Evolutionary conservation across 2,113 vertebrate genomes (phyloP).

Genomic region (Arothron firmamentum): DNA sequence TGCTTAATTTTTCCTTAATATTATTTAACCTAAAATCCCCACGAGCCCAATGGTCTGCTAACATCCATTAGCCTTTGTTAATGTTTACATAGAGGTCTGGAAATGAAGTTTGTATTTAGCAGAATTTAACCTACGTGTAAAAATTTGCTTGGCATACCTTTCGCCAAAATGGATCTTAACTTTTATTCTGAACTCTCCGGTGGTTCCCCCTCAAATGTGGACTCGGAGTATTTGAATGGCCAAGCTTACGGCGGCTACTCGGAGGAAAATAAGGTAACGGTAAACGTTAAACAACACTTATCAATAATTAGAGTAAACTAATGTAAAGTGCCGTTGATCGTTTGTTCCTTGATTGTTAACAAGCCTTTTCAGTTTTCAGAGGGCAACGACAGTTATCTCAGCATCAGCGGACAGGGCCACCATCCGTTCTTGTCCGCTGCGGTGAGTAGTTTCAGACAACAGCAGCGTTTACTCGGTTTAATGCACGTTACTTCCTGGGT

Average conservation of each 20-base stretch:
- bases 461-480: not conserved
- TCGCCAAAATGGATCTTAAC: constrained; percentile 66
- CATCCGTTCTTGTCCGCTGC: constrained; percentile 79
- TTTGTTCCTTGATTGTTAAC: not conserved
- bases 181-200: constrained; percentile 73
- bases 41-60: constrained; percentile 14
- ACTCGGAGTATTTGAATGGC: constrained; percentile 67
- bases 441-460: constrained; percentile 34
- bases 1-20: constrained; percentile 4
- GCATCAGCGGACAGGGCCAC: constrained; percentile 81
- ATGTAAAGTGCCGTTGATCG: too few species aligned
- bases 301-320: too few species aligned
- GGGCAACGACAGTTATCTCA: constrained; percentile 81
- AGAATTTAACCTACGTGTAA: too few species aligned
- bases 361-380: constrained; percentile 79
- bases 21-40: too few species aligned
- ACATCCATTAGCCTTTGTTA: constrained; percentile 25
- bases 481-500: too few species aligned
- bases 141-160: not conserved
- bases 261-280: constrained; percentile 62
- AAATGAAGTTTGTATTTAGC: not conserved
- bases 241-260: constrained; percentile 63
- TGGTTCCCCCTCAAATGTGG: constrained; percentile 64
- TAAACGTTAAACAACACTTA: not conserved
- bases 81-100: not conserved